Percentiles rank a stretch among this genome's conserved stretches.
phyloP scores from a whole-genome alignment of 2,797 vertebrate genomes.

The Aphelocoma californica region DNA sequence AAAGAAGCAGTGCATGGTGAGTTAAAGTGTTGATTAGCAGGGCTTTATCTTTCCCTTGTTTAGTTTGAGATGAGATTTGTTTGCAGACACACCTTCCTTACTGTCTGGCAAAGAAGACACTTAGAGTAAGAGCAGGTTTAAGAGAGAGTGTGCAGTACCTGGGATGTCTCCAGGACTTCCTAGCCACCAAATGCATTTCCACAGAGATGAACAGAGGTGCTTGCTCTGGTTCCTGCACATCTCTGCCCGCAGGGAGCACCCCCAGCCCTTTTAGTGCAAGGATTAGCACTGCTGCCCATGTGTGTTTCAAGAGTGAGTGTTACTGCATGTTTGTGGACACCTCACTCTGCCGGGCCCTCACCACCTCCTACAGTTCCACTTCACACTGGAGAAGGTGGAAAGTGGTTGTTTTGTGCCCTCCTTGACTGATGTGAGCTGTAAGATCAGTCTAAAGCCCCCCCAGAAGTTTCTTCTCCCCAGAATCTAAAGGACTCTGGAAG shows the following conservation, averaged over 20 bases:
- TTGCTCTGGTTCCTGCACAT: background rate
- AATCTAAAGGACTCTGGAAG: background rate
- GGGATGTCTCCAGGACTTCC: background rate
- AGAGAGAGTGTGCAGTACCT: rapidly evolving
- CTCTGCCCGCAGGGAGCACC: background rate
- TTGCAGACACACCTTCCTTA: background rate
- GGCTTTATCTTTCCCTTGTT: background rate
- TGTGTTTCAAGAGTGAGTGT: background rate
- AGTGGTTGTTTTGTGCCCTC: background rate
- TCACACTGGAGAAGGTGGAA: background rate
- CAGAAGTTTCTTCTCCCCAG: background rate
- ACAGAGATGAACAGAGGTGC: background rate
- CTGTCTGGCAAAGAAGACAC: background rate
- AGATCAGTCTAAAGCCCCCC: background rate
- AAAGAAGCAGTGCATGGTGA: background rate
- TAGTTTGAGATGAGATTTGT: background rate
- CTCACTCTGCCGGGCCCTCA: background rate
- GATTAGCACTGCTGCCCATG: rapidly evolving
- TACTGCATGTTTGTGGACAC: rapidly evolving
- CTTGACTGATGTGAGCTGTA: background rate
- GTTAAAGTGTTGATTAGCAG: background rate
- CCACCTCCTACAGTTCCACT: background rate
- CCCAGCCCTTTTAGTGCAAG: rapidly evolving
- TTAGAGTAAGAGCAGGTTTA: background rate
- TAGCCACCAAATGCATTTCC: background rate